Base-by-base conservation (phyloP, 2,113 vertebrate genomes). In the Rynchops niger region DNA sequence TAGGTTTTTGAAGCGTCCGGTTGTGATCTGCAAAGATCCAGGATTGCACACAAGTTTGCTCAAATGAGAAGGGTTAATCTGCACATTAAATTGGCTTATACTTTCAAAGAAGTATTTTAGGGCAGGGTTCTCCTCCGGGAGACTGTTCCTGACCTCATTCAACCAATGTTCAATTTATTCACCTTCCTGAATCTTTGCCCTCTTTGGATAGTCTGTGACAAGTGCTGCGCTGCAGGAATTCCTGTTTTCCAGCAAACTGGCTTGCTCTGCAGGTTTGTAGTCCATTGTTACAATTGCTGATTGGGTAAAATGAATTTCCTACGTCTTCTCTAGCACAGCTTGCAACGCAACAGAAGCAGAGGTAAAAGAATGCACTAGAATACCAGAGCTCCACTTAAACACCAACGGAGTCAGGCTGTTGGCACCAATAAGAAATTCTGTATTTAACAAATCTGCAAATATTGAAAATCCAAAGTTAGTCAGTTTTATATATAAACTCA, bases 281-380 rank as follows among this genome's bases (percentile, higher is more conserved):
- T 97, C 96, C 97, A 97, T 88, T 97, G 96, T 96, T 96, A 97
- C 82, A 94, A 96, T 55, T 97, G 97, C 93, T 97, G 97, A 95
- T 97, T 97, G 95, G 96, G 93, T 86, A 97, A 97, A 97, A 96
- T 96, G 87, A 96, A 96, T 96, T 95, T 97, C 97, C 97, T 96
- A 97, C 12, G 96, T 97, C 95, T 96, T 97, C 97, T 97, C 96
- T 97, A 97, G 94, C 84, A 96, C 96, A 97, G 97, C 96, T 97
- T 93, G 95, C 97, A 97, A 96, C 89, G 96, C 91, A 96, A 96
- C 96, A 97, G 94, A 96, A 94, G 96, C 93, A 97, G 96, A 97
- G 96, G 96, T 97, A 97, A 97, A 97, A 96, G 96, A 97, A 96
- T 97, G 96, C 96, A 97, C 95, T 96, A 97, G 96, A 95, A 97